phyloP scores from a whole-genome alignment of 2,113 vertebrate species.

The Strigops habroptila region DNA sequence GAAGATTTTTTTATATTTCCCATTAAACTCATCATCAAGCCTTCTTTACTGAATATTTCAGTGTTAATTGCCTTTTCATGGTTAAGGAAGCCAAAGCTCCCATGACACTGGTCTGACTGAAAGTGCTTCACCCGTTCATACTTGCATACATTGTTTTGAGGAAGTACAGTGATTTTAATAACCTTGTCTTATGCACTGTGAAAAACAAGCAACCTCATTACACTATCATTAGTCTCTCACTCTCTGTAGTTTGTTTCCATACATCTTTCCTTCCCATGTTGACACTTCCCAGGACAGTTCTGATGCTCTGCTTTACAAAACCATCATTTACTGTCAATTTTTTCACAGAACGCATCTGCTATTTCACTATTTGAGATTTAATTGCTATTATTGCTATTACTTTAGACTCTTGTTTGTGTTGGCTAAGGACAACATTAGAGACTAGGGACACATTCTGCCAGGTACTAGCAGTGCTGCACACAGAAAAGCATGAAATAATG shows the following conservation, averaged over 20 bases:
- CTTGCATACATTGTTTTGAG: background rate
- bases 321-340: background rate
- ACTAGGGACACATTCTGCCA: background rate
- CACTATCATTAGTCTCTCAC: background rate
- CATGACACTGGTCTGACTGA: background rate
- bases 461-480: background rate
- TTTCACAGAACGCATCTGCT: background rate
- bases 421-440: background rate
- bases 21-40: background rate
- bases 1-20: background rate
- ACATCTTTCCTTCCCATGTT: background rate
- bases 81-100: background rate
- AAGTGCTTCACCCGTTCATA: background rate
- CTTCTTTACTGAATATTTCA: background rate
- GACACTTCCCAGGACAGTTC: constrained; percentile 19
- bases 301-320: background rate
- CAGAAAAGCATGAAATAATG: background rate
- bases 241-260: background rate
- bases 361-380: background rate
- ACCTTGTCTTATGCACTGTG: background rate
- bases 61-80: background rate
- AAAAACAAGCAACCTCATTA: constrained; percentile 27
- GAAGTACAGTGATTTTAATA: background rate
- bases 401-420: background rate
- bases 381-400: background rate